Base-by-base conservation (phyloP, 2,888 invertebrate genomes). In the Platycheirus albimanus region DNA sequence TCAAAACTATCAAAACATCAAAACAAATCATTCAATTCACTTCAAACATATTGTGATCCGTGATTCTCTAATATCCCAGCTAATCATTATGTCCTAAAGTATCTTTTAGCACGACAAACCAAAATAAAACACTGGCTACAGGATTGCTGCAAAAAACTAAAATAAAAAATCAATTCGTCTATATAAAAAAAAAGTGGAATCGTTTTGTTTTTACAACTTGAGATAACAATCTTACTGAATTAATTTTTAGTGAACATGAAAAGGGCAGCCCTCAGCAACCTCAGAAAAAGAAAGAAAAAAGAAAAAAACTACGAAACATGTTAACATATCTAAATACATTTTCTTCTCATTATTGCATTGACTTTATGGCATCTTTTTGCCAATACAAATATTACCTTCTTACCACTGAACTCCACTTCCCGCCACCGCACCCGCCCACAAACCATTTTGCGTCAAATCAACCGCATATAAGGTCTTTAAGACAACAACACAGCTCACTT, bases 251-350 rank as follows among this genome's bases (percentile, higher is more conserved):
- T 24, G n/a, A 71, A 72, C 56, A 51, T 10, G 66, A 15, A 61
- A 61, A 49, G 36, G 15, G 56, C 36, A 69, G 69, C 69, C 75
- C 79, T 79, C 36, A 11, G 54, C 63, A 75, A 79, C 66, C 38
- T 45, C 13, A 45, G 4, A 19, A 19, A 41, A 24, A 58, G 7
- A 43, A 17, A 43, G 7, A 56, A 20, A 38, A 38, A 54, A 36
- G 1, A 3, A 20, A 49, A 28, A 5, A 61, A 17, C 28, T 61
- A 19, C 24, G 15, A 54, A 79, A 67, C 71, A 81, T 66, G 77
- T 71, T 71, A 66, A 72, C 81, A 77, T 67, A n/a, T n/a, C n/a
- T n/a, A n/a, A n/a, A n/a, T n/a, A 47, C 52, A 80, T 80, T 80
- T 76, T 64, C 64, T 17, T 51, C 80, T 80, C 80, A 77, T 77